A percentile compares a stretch with the other conserved stretches of the same genome.
These are phyloP conservation scores for Sorex fumeus DNA, from an alignment of 2,113 vertebrate genomes.

Conservation along the genomic window DNA sequence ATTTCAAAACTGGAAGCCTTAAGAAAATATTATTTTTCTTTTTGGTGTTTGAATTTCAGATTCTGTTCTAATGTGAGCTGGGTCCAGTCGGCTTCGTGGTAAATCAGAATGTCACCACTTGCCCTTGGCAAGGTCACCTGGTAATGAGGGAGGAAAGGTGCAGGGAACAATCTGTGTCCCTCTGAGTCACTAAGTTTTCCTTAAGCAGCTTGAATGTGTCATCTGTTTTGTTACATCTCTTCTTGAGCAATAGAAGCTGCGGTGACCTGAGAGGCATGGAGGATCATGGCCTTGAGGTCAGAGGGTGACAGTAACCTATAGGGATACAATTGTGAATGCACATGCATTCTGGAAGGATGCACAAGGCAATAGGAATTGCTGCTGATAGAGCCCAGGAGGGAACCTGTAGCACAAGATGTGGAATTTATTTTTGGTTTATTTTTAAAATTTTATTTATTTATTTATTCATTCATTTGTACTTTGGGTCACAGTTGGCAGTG, in stretches of 20 bases:
- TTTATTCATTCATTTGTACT: not conserved
- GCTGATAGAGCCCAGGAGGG: not conserved
- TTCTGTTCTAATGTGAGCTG: conserved; percentile 54
- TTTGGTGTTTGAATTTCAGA: conserved; percentile 68
- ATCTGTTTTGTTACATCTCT: conserved; percentile 75
- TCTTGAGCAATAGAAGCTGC: conserved; percentile 75
- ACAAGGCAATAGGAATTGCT: not conserved
- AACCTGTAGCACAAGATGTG: not conserved
- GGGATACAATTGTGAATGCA: not conserved
- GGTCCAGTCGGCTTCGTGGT: conserved; percentile 38
- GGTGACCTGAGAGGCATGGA: not conserved
- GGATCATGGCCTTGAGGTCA: not conserved
- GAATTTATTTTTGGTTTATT: not conserved
- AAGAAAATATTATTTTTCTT: conserved; percentile 54
- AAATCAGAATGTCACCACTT: conserved; percentile 83
- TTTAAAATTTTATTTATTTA: not conserved
- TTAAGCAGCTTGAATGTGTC: conserved; percentile 85
- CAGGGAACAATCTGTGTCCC: conserved; percentile 86
- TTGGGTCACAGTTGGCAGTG: too few relatives aligned
- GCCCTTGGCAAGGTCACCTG: conserved; percentile 83
- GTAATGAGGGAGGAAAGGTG: conserved; percentile 87
- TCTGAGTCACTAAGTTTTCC: conserved; percentile 87
- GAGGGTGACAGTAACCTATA: not conserved
- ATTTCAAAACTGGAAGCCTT: conserved; percentile 67
- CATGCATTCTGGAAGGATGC: not conserved